Evolutionary conservation across 2,113 vertebrate species (phyloP), one percentile per base, ranked within the genome.

Genomic region (Dipodomys stephensi): DNA sequence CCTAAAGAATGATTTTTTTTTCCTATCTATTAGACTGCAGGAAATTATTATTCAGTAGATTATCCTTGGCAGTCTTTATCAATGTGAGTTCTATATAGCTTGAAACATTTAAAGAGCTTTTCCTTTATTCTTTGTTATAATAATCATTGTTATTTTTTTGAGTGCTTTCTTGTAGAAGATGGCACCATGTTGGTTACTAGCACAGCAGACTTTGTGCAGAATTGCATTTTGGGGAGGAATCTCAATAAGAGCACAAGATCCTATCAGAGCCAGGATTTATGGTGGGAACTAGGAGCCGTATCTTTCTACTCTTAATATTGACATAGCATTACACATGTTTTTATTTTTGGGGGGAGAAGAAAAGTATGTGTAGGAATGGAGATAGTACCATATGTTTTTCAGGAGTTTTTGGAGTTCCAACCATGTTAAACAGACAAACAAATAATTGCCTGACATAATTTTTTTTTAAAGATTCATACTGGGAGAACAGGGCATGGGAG

Each of bases 401-500:
- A 72, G 78, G 18, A 91, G 60, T 79, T 28, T 94, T 93, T 91
- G 73, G 79, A 89, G 91, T 93, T 90, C 62, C 91, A 90, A 72
- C 74, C 30, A 95, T 88, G 22, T 78, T 95, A 92, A 95, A 92
- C 74, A 94, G 49, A 90, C 94, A 92, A 95, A 93, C 79, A 94
- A 49, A 87, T 46, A 46, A 49, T 93, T 92, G 95, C 90, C 82
- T 94, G 87, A 95, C 30, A 93, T 95, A 92, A 62, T 87, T 94
- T 77, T 94, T 82, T 77, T 65, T 69, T n/a, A 6, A 91, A 46
- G 44, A 84, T 91, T 94, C 82, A 39, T 87, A 90, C 16, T 97
- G 96, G 94, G 97, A 96, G 83, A 91, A 69, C 96, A 95, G 91
- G 93, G 93, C 74, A 80, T 83, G 95, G 92, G 97, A 91, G 71